Evolutionary conservation across 1,140 invertebrate species (phyloP).

Genomic region (Pinna nobilis): DNA sequence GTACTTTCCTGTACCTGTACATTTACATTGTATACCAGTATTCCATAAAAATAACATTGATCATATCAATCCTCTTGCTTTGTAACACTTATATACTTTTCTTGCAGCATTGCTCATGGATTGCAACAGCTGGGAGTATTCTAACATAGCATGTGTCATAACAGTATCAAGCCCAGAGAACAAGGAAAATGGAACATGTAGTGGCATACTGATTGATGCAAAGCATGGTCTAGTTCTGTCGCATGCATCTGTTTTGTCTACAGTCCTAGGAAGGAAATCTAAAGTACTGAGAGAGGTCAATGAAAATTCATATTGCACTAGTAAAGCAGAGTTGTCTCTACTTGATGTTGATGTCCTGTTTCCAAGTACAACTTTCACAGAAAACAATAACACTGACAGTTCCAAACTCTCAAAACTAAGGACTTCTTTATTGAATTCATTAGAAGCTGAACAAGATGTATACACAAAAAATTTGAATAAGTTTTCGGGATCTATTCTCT

Average conservation of each 20-base stretch:
- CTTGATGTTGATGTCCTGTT: neutral
- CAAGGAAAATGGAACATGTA: conserved; percentile 43
- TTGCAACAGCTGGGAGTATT: too few relatives aligned
- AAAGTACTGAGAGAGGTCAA: conserved; percentile 24
- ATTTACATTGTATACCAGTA: too few relatives aligned
- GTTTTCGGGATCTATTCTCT: conserved; percentile 19
- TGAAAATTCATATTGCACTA: conserved; percentile 2
- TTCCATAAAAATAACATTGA: too few relatives aligned
- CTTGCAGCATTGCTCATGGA: too few relatives aligned
- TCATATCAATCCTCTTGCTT: too few relatives aligned
- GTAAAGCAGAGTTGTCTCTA: neutral
- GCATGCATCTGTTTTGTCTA: conserved; percentile 57
- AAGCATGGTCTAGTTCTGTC: conserved; percentile 56
- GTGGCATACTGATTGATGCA: conserved; percentile 62
- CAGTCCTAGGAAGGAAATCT: conserved; percentile 24
- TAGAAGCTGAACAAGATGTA: neutral
- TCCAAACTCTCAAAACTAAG: neutral
- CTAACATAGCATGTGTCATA: too few relatives aligned
- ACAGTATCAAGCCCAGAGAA: neutral
- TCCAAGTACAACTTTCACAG: neutral
- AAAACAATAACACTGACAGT: neutral
- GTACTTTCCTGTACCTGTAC: too few relatives aligned
- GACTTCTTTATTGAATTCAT: neutral
- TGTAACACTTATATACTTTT: too few relatives aligned
- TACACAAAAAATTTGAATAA: neutral